Evolutionary conservation across 1,140 invertebrate species (phyloP).

Genomic region (Aethina tumida): DNA sequence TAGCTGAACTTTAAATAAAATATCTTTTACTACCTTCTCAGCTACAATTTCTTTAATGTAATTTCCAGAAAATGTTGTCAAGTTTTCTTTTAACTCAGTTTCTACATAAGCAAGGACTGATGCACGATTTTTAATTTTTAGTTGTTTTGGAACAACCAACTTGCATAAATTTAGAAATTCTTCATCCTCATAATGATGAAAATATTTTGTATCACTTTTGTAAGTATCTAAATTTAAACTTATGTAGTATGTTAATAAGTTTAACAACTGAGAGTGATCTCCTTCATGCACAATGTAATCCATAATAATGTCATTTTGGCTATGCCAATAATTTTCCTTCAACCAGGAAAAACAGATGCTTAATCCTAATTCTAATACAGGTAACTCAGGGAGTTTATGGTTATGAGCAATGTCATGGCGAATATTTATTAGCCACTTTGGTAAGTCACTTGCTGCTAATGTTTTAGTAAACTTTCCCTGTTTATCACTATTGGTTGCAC

Average conservation of each 20-base stretch:
- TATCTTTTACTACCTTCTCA: conserved; percentile 4
- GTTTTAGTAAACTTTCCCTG: conserved; percentile 27
- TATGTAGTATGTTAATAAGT: conserved; percentile 3
- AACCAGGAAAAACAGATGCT: conserved; percentile 27
- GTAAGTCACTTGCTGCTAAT: conserved; percentile 22
- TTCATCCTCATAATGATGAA: conserved; percentile 12
- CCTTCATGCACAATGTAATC: conserved; percentile 21
- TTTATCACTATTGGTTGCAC: conserved; percentile 24
- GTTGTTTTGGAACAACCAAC: too few species aligned
- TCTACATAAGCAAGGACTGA: too few species aligned
- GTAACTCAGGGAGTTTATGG: conserved; percentile 21
- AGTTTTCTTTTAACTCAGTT: background rate
- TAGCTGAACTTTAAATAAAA: conserved; percentile 5
- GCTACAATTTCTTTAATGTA: conserved; percentile 4
- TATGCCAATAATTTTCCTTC: conserved; percentile 28
- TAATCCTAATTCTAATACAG: conserved; percentile 19
- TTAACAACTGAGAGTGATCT: background rate
- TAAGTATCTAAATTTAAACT: conserved; percentile 5
- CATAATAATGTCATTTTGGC: conserved; percentile 16
- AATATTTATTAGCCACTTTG: conserved; percentile 28
- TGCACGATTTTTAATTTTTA: too few species aligned
- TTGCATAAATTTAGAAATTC: too few species aligned
- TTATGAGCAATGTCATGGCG: conserved; percentile 30
- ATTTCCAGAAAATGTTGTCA: conserved; percentile 3
- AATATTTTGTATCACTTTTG: conserved; percentile 2